Base-by-base conservation (phyloP, 2,797 vertebrate species). In the Poecilia gillii region DNA sequence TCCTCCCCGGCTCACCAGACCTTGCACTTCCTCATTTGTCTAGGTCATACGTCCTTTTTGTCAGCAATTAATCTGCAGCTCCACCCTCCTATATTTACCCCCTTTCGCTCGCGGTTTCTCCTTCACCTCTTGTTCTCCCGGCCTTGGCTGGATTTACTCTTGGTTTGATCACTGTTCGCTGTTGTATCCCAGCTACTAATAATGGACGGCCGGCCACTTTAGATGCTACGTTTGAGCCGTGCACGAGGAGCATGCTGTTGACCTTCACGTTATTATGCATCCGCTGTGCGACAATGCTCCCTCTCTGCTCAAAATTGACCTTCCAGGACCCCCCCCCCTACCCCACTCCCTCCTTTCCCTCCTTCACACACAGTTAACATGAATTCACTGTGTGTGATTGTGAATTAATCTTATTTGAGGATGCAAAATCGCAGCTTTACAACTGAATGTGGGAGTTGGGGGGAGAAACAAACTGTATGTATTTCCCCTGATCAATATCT, bases 41-140 rank as follows among this genome's bases (percentile, higher is more conserved):
- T 92, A 86, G 93, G 92, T 92, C 92, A 88, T 87, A 88, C 84
- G 83, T 94, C 91, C 88, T 92, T 93, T 94, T 93, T 93, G 93
- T 94, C 93, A 92, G 94, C 92, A 92, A 94, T 94, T 94, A 93
- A 95, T 95, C 92, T 93, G 89, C 87, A 81, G 89, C 89, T 43
- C 83, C 87, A 45, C 90, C 92, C 90, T 87, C 88, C 85, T 89
- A 88, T 93, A 92, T 94, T 91, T 93, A 92, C 92, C 91, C 88
- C 88, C 64, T 89, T 88, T 92, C 80, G 73, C 87, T 89, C 80
- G 82, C 75, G 46, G 87, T 85, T 91, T 93, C 92, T 93, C 92
- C 93, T 94, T 95, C 93, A 95, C 91, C 92, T 92, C 90, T 84
- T 81, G 84, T 83, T 88, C 90, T 66, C 76, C 80, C 81, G 73